phyloP scores from a whole-genome alignment of 2,113 vertebrate genomes.

The Amphiprion ocellaris region DNA sequence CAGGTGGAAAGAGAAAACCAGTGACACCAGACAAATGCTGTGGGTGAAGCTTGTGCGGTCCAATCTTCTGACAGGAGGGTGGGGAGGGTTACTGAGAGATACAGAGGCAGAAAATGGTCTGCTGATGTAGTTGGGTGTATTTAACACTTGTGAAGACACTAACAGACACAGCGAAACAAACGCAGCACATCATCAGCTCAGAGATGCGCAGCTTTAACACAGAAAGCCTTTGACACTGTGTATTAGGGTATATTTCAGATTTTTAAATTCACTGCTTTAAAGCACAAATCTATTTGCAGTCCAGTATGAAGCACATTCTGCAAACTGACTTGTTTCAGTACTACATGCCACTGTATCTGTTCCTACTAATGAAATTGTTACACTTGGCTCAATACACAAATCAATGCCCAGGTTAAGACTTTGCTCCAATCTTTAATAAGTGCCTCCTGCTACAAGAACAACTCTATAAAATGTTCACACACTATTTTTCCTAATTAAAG shows the following conservation, averaged over 20 bases:
- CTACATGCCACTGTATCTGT: constrained; percentile 1
- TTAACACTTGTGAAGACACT: constrained; percentile 53
- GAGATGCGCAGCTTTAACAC: background rate
- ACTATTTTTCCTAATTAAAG: constrained; percentile 6
- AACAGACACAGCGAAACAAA: constrained; percentile 1
- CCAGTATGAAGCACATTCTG: background rate
- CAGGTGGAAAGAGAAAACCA: background rate
- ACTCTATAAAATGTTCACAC: background rate
- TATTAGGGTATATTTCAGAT: background rate
- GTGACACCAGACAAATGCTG: constrained; percentile 44
- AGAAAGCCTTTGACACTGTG: background rate
- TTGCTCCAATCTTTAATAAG: constrained; percentile 7
- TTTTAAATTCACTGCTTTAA: background rate
- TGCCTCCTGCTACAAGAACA: background rate
- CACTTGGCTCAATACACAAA: constrained; percentile 37
- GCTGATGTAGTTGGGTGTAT: constrained; percentile 55
- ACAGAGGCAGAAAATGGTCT: constrained; percentile 46
- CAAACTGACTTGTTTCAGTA: background rate
- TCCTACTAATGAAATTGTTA: constrained; percentile 23
- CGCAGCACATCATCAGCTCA: background rate
- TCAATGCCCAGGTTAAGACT: constrained; percentile 35
- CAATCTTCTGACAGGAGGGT: constrained; percentile 57
- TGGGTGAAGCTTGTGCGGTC: constrained; percentile 64
- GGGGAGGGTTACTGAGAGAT: constrained; percentile 48
- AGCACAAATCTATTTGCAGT: background rate